Evolutionary conservation across 2,888 invertebrate species (phyloP).

Genomic region (Eupithecia dodoneata): DNA sequence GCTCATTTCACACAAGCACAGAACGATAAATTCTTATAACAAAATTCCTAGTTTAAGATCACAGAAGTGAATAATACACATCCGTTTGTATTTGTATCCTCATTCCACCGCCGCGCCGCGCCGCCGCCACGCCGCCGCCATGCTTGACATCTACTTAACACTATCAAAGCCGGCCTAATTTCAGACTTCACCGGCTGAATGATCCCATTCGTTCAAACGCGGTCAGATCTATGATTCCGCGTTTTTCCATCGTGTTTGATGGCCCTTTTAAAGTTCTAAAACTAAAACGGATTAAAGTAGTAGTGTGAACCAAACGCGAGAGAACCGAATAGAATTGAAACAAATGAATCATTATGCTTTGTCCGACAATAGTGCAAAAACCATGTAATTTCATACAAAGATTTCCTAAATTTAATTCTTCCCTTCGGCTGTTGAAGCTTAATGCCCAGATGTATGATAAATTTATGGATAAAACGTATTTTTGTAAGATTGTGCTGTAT

Average conservation of each 20-base stretch:
- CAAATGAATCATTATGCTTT: background rate
- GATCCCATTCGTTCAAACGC: constrained; percentile 34
- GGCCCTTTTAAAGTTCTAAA: constrained; percentile 41
- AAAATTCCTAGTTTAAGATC: constrained; percentile 3
- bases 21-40: background rate
- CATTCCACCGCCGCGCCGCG: background rate
- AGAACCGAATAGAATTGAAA: background rate
- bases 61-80: background rate
- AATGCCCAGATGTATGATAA: background rate
- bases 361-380: background rate
- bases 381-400: background rate
- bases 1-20: background rate
- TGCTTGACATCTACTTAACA: constrained; percentile 1
- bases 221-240: constrained; percentile 32
- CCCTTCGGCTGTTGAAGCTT: background rate
- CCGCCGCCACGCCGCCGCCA: background rate
- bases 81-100: constrained; percentile 1
- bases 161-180: background rate
- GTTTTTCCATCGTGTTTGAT: constrained; percentile 34
- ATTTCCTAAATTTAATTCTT: background rate
- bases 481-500: constrained; percentile 45
- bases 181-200: background rate
- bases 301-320: constrained; percentile 21
- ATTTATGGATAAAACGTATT: background rate
- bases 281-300: constrained; percentile 36